phyloP scores from a whole-genome alignment of 2,888 invertebrate genomes.

The Cloeon dipterum region DNA sequence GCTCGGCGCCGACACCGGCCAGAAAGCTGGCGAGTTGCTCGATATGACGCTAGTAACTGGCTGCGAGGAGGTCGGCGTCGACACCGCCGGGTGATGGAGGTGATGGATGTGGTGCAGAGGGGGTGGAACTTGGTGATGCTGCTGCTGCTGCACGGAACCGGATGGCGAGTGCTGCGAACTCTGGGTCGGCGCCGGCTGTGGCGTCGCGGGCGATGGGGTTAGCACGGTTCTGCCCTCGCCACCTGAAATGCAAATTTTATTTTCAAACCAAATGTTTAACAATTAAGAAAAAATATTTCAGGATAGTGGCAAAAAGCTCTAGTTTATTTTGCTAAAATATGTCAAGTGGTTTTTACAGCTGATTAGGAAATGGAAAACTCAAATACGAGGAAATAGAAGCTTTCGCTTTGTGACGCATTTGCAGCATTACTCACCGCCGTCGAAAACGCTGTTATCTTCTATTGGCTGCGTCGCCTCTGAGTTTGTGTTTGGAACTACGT shows the following conservation, averaged over 20 bases:
- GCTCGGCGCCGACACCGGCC: too few relatives aligned
- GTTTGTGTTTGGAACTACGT: background rate
- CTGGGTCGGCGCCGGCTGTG: slow-evolving; percentile 4
- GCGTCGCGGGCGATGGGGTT: slow-evolving; percentile 3
- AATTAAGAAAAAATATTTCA: too few relatives aligned
- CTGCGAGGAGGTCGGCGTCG: slow-evolving; percentile 4
- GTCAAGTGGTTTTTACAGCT: too few relatives aligned
- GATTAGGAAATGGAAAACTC: too few relatives aligned
- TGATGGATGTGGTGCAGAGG: slow-evolving; percentile 5
- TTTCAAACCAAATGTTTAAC: too few relatives aligned
- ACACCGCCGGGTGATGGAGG: slow-evolving; percentile 5
- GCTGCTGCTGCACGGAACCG: slow-evolving; percentile 15
- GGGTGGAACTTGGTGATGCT: slow-evolving; percentile 4
- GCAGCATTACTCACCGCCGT: slow-evolving; percentile 14
- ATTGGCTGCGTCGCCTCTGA: slow-evolving; percentile 6
- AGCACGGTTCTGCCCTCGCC: background rate
- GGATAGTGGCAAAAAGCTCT: too few relatives aligned
- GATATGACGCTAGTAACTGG: too few relatives aligned
- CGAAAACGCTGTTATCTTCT: slow-evolving; percentile 17
- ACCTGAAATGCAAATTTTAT: slow-evolving; percentile 13
- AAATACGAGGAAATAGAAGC: too few relatives aligned
- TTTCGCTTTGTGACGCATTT: too few relatives aligned
- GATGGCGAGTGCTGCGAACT: too few relatives aligned
- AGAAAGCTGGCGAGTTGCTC: too few relatives aligned
- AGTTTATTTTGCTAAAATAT: too few relatives aligned